phyloP scores from a whole-genome alignment of 2,797 vertebrate species.

The Eulemur mongoz region DNA sequence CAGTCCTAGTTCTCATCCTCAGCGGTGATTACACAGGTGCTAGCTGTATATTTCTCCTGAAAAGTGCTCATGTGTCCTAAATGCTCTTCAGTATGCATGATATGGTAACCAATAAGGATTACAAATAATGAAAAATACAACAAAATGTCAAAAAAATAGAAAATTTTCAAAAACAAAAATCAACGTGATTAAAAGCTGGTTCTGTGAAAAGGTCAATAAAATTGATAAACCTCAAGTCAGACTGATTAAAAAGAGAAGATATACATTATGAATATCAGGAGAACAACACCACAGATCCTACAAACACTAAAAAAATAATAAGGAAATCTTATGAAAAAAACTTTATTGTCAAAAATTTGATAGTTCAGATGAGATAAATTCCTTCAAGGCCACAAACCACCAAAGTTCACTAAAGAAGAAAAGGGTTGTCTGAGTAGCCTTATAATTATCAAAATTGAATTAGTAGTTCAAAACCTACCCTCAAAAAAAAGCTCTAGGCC shows the following conservation, averaged over 20 bases:
- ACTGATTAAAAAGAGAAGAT: not conserved
- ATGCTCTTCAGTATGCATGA: not conserved
- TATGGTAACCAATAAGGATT: not conserved
- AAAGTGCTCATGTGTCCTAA: not conserved
- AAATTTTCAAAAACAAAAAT: not conserved
- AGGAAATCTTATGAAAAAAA: not conserved
- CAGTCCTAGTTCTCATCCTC: not conserved
- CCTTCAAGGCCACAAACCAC: not conserved
- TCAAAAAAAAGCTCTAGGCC: not conserved
- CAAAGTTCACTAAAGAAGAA: not conserved
- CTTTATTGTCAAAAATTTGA: not conserved
- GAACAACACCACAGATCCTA: not conserved
- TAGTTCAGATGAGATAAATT: not conserved
- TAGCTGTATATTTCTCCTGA: not conserved
- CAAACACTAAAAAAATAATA: not conserved
- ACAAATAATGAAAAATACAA: not conserved
- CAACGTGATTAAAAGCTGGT: not conserved
- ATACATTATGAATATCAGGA: not conserved
- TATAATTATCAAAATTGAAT: not conserved
- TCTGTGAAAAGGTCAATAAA: not conserved
- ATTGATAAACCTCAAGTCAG: not conserved
- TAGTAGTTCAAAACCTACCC: not conserved
- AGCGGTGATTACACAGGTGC: not conserved
- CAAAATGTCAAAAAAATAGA: not conserved
- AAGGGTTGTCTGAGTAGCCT: not conserved